Base-by-base conservation (phyloP, 2,797 vertebrate species). In the Propithecus perrieri region DNA sequence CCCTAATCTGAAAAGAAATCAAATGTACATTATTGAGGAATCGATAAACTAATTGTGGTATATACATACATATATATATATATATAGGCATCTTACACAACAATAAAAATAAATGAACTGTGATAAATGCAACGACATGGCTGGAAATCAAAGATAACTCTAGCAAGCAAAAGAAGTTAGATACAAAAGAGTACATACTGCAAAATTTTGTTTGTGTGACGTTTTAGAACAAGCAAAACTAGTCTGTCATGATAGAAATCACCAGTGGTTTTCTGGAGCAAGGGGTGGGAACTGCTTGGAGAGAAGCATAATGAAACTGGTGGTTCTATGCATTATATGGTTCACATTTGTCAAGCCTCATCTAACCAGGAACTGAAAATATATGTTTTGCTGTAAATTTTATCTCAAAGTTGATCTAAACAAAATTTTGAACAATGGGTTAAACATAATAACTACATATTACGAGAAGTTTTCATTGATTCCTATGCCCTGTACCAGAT, bases 251-350 rank as follows among this genome's bases (percentile, higher is more conserved):
- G 33, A 59, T 1, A 24, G 35, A 48, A 76, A 12, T 63, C 12
- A 24, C 57, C 35, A 46, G 57, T 9, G n/a, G 2, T 13, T 43
- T 18, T 12, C 48, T 22, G 20, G 33, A 63, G 22, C 26, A 69
- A 55, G 12, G 7, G 3, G 35, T 28, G 14, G 2, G 46, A 33
- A 20, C 18, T 38, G 20, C 33, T 55, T n/a, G 11, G 2, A 74
- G 0, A 22, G 10, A 17, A 28, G 1, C 38, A 18, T 0, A 2
- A 10, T 46, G 41, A 88, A 30, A 63, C 14, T 22, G 12, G 9
- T 2, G 14, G 12, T 4, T 30, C 0, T 11, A 0, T 7, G 35
- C 8, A 17, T 50, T 10, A 35, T 0, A 11, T 0, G 20, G 30
- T 12, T 71, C 35, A 26, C 26, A 48, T 3, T 43, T 71, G 26